Evolutionary conservation across 2,797 vertebrate genomes (phyloP).

Genomic region (Remorina albescens): DNA sequence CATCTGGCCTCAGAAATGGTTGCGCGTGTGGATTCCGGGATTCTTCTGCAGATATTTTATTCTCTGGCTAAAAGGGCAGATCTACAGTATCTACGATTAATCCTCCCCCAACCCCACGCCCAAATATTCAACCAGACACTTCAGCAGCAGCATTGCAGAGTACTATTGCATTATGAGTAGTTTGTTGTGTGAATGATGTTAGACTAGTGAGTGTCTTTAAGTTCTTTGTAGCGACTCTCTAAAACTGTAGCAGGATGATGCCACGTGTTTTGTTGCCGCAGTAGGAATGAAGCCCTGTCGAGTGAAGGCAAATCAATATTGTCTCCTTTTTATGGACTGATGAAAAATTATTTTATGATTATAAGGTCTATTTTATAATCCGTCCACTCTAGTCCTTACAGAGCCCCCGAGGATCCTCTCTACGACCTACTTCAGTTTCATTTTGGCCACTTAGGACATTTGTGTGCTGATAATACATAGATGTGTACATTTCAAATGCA

Average conservation of each 20-base stretch:
- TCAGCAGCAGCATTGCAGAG: background rate
- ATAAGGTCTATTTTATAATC: too few species aligned
- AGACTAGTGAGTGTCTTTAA: background rate
- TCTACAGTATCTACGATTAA: background rate
- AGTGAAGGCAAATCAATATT: background rate
- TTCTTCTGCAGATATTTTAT: background rate
- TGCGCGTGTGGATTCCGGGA: background rate
- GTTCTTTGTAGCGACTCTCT: background rate
- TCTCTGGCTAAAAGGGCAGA: background rate
- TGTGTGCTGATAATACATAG: too few species aligned
- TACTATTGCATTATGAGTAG: background rate
- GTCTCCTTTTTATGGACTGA: too few species aligned
- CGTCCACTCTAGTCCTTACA: too few species aligned
- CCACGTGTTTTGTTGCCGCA: too few species aligned
- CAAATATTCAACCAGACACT: background rate
- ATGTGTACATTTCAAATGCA: too few species aligned
- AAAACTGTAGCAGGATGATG: too few species aligned
- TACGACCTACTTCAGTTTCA: background rate
- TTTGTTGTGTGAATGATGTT: background rate
- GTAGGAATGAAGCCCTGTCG: background rate
- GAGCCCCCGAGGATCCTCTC: slow-evolving; percentile 12
- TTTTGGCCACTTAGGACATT: background rate
- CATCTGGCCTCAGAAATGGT: background rate
- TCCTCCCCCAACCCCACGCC: background rate
- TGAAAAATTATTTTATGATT: too few species aligned